Base-by-base conservation (phyloP, 2,797 vertebrate species). In the Gambelia wislizenii region DNA sequence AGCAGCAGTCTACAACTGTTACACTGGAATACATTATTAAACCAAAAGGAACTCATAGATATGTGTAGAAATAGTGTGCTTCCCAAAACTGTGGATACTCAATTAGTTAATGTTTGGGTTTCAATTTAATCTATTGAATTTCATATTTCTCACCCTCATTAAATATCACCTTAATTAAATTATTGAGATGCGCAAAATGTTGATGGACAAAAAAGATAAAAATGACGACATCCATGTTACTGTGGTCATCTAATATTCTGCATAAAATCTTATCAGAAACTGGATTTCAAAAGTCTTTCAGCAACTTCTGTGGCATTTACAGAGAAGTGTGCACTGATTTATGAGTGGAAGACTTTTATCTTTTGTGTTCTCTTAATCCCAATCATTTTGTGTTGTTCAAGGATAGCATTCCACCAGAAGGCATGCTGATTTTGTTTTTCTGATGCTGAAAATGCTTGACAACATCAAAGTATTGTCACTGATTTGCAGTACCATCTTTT, bases 281-380 rank as follows among this genome's bases (percentile, higher is more conserved):
- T 0, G 0, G 30, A 87, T 93, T 83, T 94, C 90, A 85, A 94
- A 91, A 83, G n/a, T 75, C 39, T 79, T 92, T 85, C 56, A 91
- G 0, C 75, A n/a, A 30, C 89, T 84, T 83, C 88, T 56, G 61
- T 12, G 67, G 90, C 20, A 56, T 87, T 93, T 87, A 0, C 42
- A 83, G 47, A 91, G 27, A 64, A 33, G 44, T 90, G 80, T 85
- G 86, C 88, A 67, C 84, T 39, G 82, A 87, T 85, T 94, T 91
- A 42, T 72, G 77, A 92, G 91, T 92, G 86, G 82, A 92, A 72
- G 49, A 44, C 80, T 82, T 81, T 83, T 86, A 54, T 92, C 93
- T 92, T 95, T 94, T 92, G 84, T 90, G 64, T 92, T 86, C 72
- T 87, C n/a, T 91, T 94, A 93, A 90, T 95, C 36, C 91, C 90